Evolutionary conservation across 2,888 invertebrate genomes (phyloP).

Genomic region (Andrena minutula): DNA sequence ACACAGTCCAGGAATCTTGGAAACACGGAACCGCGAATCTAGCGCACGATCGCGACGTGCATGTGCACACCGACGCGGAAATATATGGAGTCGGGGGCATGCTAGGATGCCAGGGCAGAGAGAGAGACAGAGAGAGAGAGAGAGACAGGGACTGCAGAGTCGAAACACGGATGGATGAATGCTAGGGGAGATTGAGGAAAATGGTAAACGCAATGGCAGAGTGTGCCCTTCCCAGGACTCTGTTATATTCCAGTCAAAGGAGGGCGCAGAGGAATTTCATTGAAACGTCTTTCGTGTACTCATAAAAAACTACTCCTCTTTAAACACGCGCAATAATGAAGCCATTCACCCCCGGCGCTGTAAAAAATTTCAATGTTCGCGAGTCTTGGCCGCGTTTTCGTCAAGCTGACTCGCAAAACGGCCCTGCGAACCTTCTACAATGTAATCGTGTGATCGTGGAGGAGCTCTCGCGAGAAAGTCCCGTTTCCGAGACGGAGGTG

Average conservation of each 20-base stretch:
- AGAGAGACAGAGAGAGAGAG: neutral
- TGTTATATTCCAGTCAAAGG: neutral
- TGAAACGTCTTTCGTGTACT: too few relatives aligned
- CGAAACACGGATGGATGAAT: conserved; percentile 5
- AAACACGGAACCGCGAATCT: conserved; percentile 64
- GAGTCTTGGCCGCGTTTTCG: neutral
- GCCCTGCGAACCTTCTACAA: conserved; percentile 51
- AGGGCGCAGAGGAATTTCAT: too few relatives aligned
- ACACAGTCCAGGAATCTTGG: conserved; percentile 50
- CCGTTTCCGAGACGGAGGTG: conserved; percentile 24
- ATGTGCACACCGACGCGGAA: neutral
- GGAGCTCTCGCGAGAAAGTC: conserved; percentile 44
- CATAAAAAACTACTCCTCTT: neutral
- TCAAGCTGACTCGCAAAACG: conserved; percentile 35
- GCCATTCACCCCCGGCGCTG: neutral
- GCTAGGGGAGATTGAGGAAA: neutral
- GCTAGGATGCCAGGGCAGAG: neutral
- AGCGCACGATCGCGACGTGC: conserved; percentile 42
- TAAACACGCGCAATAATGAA: neutral
- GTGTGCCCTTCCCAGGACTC: neutral
- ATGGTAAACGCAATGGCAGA: neutral
- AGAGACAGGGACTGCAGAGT: neutral
- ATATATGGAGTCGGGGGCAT: neutral
- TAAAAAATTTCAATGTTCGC: conserved; percentile 2
- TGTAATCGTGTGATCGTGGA: conserved; percentile 64